Base-by-base conservation (phyloP, 2,113 vertebrate species). In the Lepisosteus oculatus region DNA sequence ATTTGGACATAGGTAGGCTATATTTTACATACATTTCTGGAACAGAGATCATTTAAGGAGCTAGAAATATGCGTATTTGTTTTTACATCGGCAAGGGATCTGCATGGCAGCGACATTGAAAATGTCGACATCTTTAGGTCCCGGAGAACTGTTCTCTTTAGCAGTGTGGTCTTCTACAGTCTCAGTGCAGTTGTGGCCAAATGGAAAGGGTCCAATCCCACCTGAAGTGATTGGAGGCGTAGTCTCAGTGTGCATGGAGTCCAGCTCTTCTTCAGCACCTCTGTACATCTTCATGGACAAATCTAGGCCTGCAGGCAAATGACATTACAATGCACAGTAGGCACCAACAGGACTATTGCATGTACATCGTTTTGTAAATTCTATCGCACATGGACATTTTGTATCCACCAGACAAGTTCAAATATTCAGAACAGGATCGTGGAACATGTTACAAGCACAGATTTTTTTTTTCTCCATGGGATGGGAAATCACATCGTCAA, bases 91-190 rank as follows among this genome's bases (percentile, higher is more conserved):
- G 83, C 96, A 98, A 3, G 96, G 95, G 47, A 95, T 97, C 79
- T 99, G 97, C 95, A 98, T 97, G 79, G 97, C 93, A 14, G 96
- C 94, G 86, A 98, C 94, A 71, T 95, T 98, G 88, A 95, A 96
- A 90, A 96, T 94, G 86, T 98, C 95, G 92, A 94, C 90, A 86
- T 98, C 95, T 92, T 90, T 94, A 74, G 93, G 87, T 78, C 92
- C 88, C 72, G 92, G 84, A 89, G 91, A 90, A 83, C 79, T 80
- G 89, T 78, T 88, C 90, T 92, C 90, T 87, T 87, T 88, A 81
- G 80, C 90, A 88, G 82, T 88, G 78, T 85, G 88, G 90, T 97
- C 94, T 91, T 92, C 89, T 77, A 88, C 76, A 87, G 90, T 85
- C 72, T 90, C 89, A 89, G 80, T 87, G 90, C 81, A 91, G 92